These are phyloP conservation scores for Uropsilus gracilis DNA, from an alignment of 2,113 vertebrate genomes.

Conservation along the genomic window DNA sequence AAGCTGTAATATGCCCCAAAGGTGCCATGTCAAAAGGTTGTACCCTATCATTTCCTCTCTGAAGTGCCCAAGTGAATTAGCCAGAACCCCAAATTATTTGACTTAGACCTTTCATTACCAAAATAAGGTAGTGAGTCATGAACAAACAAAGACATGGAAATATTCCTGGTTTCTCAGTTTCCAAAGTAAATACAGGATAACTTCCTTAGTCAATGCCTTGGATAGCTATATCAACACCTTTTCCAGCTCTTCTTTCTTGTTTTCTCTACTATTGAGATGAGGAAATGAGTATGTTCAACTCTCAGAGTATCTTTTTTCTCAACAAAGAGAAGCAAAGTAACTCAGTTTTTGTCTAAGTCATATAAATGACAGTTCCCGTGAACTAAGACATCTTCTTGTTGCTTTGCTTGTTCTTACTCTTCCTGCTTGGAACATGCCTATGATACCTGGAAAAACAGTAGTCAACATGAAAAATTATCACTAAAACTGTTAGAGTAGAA, in stretches of 20 bases:
- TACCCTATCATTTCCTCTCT: not conserved
- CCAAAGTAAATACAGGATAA: not conserved
- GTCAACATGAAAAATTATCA: not conserved
- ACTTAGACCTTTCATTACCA: not conserved
- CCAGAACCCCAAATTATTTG: constrained; percentile 14
- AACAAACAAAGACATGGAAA: not conserved
- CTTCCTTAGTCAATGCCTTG: not conserved
- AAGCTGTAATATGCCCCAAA: not conserved
- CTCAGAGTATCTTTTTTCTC: not conserved
- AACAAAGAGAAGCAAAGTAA: not conserved
- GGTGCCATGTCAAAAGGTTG: not conserved
- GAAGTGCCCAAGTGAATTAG: not conserved
- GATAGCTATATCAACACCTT: not conserved
- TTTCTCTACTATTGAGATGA: not conserved
- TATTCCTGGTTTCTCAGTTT: not conserved
- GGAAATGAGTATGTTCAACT: not conserved
- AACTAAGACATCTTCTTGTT: not conserved
- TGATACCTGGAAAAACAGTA: not conserved
- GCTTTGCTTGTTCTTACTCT: not conserved
- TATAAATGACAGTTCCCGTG: not conserved
- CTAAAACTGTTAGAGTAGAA: not conserved
- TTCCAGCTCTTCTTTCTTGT: not conserved
- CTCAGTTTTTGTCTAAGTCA: not conserved
- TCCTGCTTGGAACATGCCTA: not conserved
- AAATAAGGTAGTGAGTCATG: not conserved